phyloP scores from a whole-genome alignment of 2,113 vertebrate species.

The Larimichthys polyactis region DNA sequence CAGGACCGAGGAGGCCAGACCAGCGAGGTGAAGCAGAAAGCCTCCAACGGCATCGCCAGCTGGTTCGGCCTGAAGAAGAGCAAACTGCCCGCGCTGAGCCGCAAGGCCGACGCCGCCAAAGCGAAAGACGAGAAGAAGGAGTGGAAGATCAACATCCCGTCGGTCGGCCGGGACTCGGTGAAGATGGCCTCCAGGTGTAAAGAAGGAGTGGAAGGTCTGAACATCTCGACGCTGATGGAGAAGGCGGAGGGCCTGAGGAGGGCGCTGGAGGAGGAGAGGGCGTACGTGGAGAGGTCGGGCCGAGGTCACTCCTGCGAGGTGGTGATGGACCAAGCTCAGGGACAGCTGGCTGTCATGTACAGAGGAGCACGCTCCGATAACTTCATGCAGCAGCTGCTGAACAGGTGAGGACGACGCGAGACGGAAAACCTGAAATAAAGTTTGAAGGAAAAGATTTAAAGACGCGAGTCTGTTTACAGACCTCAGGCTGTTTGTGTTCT shows the following conservation, averaged over 20 bases:
- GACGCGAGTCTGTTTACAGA: neutral
- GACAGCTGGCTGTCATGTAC: conserved; percentile 91
- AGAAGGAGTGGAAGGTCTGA: conserved; percentile 91
- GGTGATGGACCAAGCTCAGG: conserved; percentile 87
- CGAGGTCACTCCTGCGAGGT: conserved; percentile 85
- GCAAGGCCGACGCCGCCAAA: conserved; percentile 87
- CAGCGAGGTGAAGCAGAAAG: conserved; percentile 90
- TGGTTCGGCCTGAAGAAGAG: conserved; percentile 97
- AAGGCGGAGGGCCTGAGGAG: conserved; percentile 94
- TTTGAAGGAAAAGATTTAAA: neutral
- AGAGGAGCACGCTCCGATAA: conserved; percentile 90
- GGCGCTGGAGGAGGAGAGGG: conserved; percentile 93
- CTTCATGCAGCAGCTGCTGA: conserved; percentile 98
- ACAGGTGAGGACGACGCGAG: conserved; percentile 85
- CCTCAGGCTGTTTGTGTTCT: no score
- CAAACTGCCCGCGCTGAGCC: conserved; percentile 92
- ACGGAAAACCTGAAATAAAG: no score
- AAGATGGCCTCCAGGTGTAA: conserved; percentile 86
- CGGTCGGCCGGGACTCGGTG: conserved; percentile 80
- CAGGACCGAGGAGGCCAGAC: conserved; percentile 85
- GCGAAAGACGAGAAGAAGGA: conserved; percentile 86
- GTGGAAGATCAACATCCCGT: conserved; percentile 85
- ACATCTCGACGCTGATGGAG: conserved; percentile 97
- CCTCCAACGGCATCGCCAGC: conserved; percentile 91
- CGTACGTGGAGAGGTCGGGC: conserved; percentile 90